phyloP scores from a whole-genome alignment of 2,113 vertebrate species.

The Alethe diademata region DNA sequence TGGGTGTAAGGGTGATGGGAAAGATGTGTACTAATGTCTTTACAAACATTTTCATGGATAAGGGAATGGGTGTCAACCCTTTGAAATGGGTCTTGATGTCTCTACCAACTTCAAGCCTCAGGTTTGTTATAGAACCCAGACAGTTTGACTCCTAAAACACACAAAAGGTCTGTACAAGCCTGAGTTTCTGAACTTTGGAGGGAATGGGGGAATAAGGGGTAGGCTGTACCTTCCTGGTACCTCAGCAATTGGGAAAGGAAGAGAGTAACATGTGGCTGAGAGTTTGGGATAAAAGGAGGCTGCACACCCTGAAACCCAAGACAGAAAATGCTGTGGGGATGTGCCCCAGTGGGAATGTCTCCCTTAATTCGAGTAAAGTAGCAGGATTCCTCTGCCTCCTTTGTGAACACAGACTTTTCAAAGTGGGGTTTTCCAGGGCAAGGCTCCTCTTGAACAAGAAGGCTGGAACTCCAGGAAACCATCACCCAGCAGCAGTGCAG shows the following conservation, averaged over 20 bases:
- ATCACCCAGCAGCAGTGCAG: neutral
- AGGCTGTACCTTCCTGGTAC: neutral
- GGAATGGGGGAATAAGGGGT: neutral
- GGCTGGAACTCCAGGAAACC: neutral
- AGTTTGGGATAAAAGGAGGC: neutral
- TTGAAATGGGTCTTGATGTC: neutral
- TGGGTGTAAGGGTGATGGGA: neutral
- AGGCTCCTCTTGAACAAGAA: neutral
- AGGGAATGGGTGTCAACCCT: neutral
- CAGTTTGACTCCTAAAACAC: neutral
- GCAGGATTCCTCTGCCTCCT: neutral
- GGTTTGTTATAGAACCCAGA: neutral
- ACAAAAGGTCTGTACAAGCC: accelerated
- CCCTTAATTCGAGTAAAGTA: neutral
- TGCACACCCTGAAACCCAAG: accelerated
- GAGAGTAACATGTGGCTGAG: accelerated
- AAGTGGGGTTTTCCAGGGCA: neutral
- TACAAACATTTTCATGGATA: neutral
- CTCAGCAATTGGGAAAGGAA: neutral
- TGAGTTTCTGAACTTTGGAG: neutral
- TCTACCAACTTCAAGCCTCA: no score
- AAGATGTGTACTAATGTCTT: neutral
- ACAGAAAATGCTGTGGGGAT: accelerated
- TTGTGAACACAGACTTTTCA: neutral
- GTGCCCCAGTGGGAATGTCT: no score